A percentile compares a stretch with the other conserved stretches of the same genome.
These are phyloP conservation scores for Lampropteryx suffumata DNA, from an alignment of 2,888 invertebrate species.

Conservation along the genomic window DNA sequence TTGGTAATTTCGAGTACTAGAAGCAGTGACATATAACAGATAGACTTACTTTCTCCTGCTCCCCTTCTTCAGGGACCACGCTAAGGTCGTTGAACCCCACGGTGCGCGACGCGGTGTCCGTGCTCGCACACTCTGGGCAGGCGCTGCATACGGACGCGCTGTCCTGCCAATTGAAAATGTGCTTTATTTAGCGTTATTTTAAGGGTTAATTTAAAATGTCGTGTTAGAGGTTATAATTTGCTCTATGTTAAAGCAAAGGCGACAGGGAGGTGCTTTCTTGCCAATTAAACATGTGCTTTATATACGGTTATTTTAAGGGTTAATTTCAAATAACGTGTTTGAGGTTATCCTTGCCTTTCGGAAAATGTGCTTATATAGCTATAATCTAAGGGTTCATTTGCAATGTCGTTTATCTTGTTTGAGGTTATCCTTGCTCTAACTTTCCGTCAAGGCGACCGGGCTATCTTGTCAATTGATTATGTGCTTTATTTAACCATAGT, in stretches of 20 bases:
- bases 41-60: conserved; percentile 42
- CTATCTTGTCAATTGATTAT: no score
- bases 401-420: no score
- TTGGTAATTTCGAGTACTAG: no score
- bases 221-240: not conserved
- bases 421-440: no score
- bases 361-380: not conserved
- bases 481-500: no score
- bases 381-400: not conserved
- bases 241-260: no score
- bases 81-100: conserved; percentile 89
- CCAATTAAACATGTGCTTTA: not conserved
- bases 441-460: no score
- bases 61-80: conserved; percentile 89
- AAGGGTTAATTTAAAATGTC: not conserved
- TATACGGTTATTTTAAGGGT: not conserved
- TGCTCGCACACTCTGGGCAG: conserved; percentile 78
- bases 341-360: not conserved
- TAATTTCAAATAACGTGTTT: not conserved
- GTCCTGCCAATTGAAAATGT: conserved; percentile 76
- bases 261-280: not conserved
- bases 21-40: not conserved
- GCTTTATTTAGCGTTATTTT: conserved; percentile 46
- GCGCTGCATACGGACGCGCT: conserved; percentile 81
- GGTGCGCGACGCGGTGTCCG: conserved; percentile 58